Conservation (phyloP, 1,140 invertebrate species). For the Bradysia coprophila region DNA sequence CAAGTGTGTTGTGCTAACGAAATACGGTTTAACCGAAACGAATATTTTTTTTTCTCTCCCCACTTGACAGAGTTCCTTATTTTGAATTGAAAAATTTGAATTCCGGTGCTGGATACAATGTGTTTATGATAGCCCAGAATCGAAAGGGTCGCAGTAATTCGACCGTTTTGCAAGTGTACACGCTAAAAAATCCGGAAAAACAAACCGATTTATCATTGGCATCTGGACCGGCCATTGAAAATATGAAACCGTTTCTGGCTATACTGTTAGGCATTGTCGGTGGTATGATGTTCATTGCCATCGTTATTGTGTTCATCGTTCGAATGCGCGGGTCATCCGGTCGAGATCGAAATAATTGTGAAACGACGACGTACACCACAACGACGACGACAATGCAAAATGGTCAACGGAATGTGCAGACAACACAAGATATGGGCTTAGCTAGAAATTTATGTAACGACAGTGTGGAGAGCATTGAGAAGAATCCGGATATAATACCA, state of each 20-base stretch:
- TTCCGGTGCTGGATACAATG: slow-evolving; percentile 44
- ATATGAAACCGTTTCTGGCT: slow-evolving; percentile 51
- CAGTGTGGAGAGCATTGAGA: slow-evolving; percentile 45
- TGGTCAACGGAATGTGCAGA: slow-evolving; percentile 20
- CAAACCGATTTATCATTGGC: slow-evolving; percentile 31
- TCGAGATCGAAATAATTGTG: slow-evolving; percentile 36
- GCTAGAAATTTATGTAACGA: slow-evolving; percentile 27
- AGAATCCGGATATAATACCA: slow-evolving; percentile 61
- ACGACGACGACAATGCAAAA: slow-evolving; percentile 29
- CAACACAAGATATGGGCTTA: slow-evolving; percentile 22
- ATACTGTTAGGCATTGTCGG: slow-evolving; percentile 51
- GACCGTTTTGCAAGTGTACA: slow-evolving; percentile 42
- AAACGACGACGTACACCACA: slow-evolving; percentile 26
- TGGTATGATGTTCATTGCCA: slow-evolving; percentile 45
- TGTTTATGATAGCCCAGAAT: slow-evolving; percentile 51
- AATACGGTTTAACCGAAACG: too few relatives aligned
- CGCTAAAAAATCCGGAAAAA: slow-evolving; percentile 57
- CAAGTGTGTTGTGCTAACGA: too few relatives aligned
- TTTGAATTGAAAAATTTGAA: slow-evolving; percentile 44
- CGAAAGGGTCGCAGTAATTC: slow-evolving; percentile 46
- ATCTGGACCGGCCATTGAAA: slow-evolving; percentile 29
- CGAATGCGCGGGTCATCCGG: slow-evolving; percentile 37
- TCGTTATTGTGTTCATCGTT: slow-evolving; percentile 55
- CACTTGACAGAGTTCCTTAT: slow-evolving; percentile 28
- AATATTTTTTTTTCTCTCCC: too few relatives aligned